Evolutionary conservation across 2,113 vertebrate genomes (phyloP).

Genomic region (Gambusia affinis): DNA sequence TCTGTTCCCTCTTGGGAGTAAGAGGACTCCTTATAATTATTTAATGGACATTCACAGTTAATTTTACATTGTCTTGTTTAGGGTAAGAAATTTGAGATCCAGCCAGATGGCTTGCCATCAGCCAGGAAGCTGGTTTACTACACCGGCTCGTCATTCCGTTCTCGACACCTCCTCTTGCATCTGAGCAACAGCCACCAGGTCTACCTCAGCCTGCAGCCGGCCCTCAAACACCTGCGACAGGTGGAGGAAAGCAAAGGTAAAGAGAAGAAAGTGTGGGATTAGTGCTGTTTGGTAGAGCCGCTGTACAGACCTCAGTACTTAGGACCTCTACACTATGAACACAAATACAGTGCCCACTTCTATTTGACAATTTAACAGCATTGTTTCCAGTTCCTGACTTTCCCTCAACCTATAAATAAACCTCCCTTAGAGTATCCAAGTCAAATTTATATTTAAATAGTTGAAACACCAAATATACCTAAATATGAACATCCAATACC

Average conservation of each 20-base stretch:
- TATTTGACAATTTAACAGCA: neutral
- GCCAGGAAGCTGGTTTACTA: constrained; percentile 89
- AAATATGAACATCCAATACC: no score
- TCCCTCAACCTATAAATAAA: neutral
- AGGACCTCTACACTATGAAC: neutral
- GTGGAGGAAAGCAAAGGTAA: constrained; percentile 88
- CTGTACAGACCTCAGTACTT: neutral
- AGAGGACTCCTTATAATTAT: constrained; percentile 32
- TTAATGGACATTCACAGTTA: constrained; percentile 32
- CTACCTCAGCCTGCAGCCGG: constrained; percentile 85
- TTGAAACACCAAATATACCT: no score
- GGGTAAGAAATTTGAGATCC: constrained; percentile 92
- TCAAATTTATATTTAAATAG: no score
- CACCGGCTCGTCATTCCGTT: constrained; percentile 87
- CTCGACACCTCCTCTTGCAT: constrained; percentile 86
- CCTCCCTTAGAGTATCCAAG: no score
- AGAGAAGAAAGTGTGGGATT: neutral
- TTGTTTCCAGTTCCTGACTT: neutral
- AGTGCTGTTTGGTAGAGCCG: constrained; percentile 11
- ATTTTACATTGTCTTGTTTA: constrained; percentile 53
- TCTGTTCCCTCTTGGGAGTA: constrained; percentile 5
- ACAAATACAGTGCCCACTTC: neutral
- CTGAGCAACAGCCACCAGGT: constrained; percentile 88
- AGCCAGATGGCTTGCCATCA: constrained; percentile 88
- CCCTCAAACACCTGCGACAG: constrained; percentile 82